These are phyloP conservation scores for Dynastes maya DNA, from an alignment of 2,888 invertebrate species.

Conservation along the genomic window DNA sequence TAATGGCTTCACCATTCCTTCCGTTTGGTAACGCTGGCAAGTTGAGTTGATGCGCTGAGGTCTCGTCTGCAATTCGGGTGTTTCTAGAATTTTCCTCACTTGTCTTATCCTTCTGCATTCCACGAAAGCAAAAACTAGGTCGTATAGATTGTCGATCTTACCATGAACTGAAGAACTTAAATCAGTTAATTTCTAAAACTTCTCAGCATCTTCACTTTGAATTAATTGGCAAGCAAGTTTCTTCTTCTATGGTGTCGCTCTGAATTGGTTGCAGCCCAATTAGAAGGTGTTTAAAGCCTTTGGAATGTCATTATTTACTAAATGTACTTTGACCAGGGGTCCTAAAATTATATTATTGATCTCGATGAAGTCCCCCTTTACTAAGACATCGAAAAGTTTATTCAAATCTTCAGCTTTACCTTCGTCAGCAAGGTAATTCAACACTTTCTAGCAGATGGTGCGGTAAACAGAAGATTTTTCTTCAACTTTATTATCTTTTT, in stretches of 20 bases:
- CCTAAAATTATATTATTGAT: slow-evolving; percentile 81
- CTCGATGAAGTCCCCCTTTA: slow-evolving; percentile 75
- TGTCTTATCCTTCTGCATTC: slow-evolving; percentile 86
- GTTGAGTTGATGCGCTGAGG: slow-evolving; percentile 79
- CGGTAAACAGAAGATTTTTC: slow-evolving; percentile 71
- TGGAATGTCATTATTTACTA: slow-evolving; percentile 79
- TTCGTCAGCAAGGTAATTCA: slow-evolving; percentile 80
- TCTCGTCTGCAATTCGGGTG: slow-evolving; percentile 83
- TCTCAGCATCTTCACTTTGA: slow-evolving; percentile 82
- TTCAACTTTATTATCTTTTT: slow-evolving; percentile 64
- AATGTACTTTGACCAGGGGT: slow-evolving; percentile 81
- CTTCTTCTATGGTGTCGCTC: slow-evolving; percentile 84
- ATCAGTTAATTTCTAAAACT: slow-evolving; percentile 88
- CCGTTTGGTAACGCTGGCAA: slow-evolving; percentile 77
- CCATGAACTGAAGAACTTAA: slow-evolving; percentile 78
- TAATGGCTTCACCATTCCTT: slow-evolving; percentile 78
- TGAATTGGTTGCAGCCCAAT: slow-evolving; percentile 77
- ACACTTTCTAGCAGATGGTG: slow-evolving; percentile 77
- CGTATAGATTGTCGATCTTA: slow-evolving; percentile 88
- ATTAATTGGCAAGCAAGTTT: slow-evolving; percentile 82
- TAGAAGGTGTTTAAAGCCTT: slow-evolving; percentile 83
- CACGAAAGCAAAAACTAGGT: slow-evolving; percentile 87
- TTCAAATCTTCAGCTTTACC: slow-evolving; percentile 77
- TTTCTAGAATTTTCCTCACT: slow-evolving; percentile 86
- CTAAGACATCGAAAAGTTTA: slow-evolving; percentile 76